phyloP scores from a whole-genome alignment of 64 coral and sea anemone genomes.

The Actinia tenebrosa region DNA sequence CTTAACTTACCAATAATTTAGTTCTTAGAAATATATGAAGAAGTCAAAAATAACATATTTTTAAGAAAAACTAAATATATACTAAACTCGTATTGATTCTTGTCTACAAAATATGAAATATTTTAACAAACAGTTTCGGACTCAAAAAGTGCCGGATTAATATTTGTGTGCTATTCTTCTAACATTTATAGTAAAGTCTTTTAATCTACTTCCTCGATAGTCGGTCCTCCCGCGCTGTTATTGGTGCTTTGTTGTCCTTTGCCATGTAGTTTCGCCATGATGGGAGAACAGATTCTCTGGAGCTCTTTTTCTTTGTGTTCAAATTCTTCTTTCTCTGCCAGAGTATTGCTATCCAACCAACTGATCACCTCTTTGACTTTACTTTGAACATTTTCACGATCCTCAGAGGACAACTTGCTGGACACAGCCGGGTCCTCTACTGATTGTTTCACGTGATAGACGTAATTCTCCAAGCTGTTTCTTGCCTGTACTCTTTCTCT shows the following conservation, averaged over 20 bases:
- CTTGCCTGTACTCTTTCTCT: slow-evolving; percentile 42
- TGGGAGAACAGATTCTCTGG: slow-evolving; percentile 55
- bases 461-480: slow-evolving; percentile 72
- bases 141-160: too few species aligned
- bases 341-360: slow-evolving; percentile 46
- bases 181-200: background rate
- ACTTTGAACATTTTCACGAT: slow-evolving; percentile 38
- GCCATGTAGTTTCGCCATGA: slow-evolving; percentile 77
- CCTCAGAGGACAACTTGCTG: slow-evolving; percentile 37
- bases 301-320: slow-evolving; percentile 60
- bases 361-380: slow-evolving; percentile 50
- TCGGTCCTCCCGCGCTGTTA: background rate
- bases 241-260: background rate
- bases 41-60: too few species aligned
- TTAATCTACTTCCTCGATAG: slow-evolving; percentile 37
- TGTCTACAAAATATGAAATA: too few species aligned
- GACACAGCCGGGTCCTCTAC: slow-evolving; percentile 37
- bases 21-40: too few species aligned
- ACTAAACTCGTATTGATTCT: too few species aligned
- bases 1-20: too few species aligned
- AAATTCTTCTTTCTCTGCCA: slow-evolving; percentile 66
- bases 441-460: slow-evolving; percentile 45
- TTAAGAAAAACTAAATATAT: too few species aligned
- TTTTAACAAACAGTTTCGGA: too few species aligned
- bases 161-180: too few species aligned